A percentile compares a stretch with the other conserved stretches of the same genome.
Evolutionary conservation across 2,113 vertebrate species (phyloP).

Genomic region (Vimba vimba): DNA sequence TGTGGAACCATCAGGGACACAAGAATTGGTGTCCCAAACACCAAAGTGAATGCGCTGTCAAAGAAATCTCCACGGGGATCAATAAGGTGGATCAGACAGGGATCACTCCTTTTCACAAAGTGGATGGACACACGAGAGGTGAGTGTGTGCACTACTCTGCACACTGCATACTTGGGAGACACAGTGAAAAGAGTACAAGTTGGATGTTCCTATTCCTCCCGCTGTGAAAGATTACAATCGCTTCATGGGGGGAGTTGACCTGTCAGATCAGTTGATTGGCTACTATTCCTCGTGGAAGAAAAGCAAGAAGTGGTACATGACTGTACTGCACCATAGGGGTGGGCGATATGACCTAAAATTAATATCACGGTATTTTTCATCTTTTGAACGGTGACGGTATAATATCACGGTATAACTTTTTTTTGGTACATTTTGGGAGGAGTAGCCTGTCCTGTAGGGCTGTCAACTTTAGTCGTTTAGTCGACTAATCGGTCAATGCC

Average conservation of each 20-base stretch:
- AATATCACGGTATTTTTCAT: too few relatives aligned
- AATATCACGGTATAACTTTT: too few relatives aligned
- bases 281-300: neutral
- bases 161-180: neutral
- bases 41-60: neutral
- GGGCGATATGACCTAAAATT: too few relatives aligned
- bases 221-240: neutral
- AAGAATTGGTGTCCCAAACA: neutral
- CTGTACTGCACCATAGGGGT: neutral
- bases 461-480: too few relatives aligned
- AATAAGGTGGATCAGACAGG: neutral
- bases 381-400: too few relatives aligned
- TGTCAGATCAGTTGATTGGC: neutral
- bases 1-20: neutral
- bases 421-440: too few relatives aligned
- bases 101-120: neutral
- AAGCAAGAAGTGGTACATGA: neutral
- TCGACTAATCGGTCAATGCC: too few relatives aligned
- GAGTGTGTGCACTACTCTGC: neutral
- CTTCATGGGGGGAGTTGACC: neutral
- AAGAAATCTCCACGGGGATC: neutral
- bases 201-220: neutral
- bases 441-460: too few relatives aligned
- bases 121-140: neutral
- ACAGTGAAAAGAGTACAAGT: neutral